These are phyloP conservation scores for Eumerus sabulonum DNA, from an alignment of 2,888 invertebrate genomes.

Conservation along the genomic window DNA sequence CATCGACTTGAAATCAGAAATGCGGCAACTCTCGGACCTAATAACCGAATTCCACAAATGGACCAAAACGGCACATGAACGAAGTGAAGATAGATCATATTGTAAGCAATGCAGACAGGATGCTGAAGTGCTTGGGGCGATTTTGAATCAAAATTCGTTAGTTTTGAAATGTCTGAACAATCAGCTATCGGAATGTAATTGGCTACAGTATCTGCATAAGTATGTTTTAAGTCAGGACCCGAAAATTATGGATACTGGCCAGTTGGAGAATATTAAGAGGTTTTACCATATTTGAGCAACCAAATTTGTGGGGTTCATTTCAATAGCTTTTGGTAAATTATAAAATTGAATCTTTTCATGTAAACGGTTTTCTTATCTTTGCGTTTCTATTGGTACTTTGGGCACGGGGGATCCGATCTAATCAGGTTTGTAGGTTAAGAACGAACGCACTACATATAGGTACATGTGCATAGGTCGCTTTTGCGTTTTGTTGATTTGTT, in stretches of 20 bases:
- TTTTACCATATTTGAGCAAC: neutral
- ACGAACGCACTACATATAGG: too few species aligned
- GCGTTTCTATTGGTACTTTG: too few species aligned
- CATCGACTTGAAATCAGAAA: too few species aligned
- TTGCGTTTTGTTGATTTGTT: too few species aligned
- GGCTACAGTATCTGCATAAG: neutral
- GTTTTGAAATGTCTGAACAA: neutral
- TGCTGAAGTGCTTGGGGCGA: neutral
- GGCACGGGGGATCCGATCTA: too few species aligned
- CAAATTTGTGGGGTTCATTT: neutral
- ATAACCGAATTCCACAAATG: neutral
- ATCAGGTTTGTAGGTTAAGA: too few species aligned
- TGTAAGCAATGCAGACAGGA: neutral
- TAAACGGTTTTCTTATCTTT: too few species aligned
- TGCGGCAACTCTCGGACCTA: too few species aligned
- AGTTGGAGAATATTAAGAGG: neutral
- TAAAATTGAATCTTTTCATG: too few species aligned
- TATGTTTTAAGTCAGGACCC: neutral
- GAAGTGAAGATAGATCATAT: too few species aligned
- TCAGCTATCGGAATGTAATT: conserved; percentile 5
- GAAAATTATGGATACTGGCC: conserved; percentile 3
- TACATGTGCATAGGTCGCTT: too few species aligned
- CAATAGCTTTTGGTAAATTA: too few species aligned
- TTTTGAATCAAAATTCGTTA: neutral
- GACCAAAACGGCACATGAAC: neutral